These are phyloP conservation scores for Lamproptera curius DNA, from an alignment of 2,888 invertebrate species.

Conservation along the genomic window DNA sequence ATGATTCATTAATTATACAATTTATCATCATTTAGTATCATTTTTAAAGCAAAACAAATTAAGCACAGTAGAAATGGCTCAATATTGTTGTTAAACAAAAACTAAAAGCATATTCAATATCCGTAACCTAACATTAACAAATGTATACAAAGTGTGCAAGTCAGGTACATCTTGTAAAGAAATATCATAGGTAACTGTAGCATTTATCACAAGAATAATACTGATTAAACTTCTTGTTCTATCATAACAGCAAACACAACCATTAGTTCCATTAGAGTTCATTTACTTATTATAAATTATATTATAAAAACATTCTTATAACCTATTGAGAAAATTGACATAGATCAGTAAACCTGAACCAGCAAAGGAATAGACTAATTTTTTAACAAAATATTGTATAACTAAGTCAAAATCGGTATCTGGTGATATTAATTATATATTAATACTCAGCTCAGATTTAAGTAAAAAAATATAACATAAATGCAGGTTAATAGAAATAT, in stretches of 20 bases:
- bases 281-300: background rate
- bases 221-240: slow-evolving; percentile 9
- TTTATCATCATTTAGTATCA: too few species aligned
- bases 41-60: too few species aligned
- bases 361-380: background rate
- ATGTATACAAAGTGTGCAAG: background rate
- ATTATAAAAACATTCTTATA: background rate
- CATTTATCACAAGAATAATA: slow-evolving; percentile 17
- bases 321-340: background rate
- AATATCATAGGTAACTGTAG: background rate
- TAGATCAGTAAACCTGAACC: background rate
- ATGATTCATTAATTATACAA: too few species aligned
- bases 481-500: too few species aligned
- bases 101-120: too few species aligned
- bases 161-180: too few species aligned
- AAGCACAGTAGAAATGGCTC: too few species aligned
- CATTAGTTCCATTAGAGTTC: background rate
- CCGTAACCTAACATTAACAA: background rate
- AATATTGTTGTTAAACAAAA: too few species aligned
- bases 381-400: background rate
- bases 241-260: slow-evolving; percentile 14
- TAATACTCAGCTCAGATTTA: too few species aligned
- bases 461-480: too few species aligned
- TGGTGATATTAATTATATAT: too few species aligned
- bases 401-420: too few species aligned